Conservation (phyloP, 2,113 vertebrate genomes). For the Phocoena phocoena region DNA sequence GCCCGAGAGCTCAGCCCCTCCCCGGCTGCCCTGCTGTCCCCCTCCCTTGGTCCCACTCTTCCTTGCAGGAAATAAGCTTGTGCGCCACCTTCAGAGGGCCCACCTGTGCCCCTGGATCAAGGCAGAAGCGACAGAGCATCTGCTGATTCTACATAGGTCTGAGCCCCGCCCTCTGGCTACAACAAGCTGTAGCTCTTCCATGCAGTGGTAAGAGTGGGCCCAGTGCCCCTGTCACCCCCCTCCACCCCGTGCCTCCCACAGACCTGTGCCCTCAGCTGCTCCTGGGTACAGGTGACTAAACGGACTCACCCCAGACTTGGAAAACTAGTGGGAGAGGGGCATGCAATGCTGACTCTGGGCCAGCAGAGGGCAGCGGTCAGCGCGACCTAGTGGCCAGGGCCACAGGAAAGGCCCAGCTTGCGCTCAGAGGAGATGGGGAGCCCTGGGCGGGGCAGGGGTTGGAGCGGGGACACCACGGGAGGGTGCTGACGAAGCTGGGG, state of each 20-base stretch:
- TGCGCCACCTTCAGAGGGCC: not conserved
- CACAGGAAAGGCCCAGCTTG: rapidly evolving
- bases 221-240: not conserved
- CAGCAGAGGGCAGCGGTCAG: constrained; percentile 59
- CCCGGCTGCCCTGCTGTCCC: too few relatives aligned
- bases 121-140: rapidly evolving
- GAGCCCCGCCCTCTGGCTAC: too few relatives aligned
- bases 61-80: not conserved
- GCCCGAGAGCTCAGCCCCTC: rapidly evolving
- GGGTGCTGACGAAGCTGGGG: not conserved
- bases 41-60: not conserved
- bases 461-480: rapidly evolving
- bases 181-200: not conserved
- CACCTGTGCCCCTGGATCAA: rapidly evolving
- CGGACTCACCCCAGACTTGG: not conserved
- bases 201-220: not conserved
- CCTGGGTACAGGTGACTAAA: not conserved
- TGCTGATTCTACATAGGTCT: rapidly evolving
- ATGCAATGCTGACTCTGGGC: not conserved
- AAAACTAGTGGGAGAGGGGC: not conserved
- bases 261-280: not conserved
- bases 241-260: rapidly evolving
- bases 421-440: not conserved
- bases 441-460: not conserved
- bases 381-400: rapidly evolving